phyloP scores from a whole-genome alignment of 2,113 vertebrate species.

The Brienomyrus longianalis region DNA sequence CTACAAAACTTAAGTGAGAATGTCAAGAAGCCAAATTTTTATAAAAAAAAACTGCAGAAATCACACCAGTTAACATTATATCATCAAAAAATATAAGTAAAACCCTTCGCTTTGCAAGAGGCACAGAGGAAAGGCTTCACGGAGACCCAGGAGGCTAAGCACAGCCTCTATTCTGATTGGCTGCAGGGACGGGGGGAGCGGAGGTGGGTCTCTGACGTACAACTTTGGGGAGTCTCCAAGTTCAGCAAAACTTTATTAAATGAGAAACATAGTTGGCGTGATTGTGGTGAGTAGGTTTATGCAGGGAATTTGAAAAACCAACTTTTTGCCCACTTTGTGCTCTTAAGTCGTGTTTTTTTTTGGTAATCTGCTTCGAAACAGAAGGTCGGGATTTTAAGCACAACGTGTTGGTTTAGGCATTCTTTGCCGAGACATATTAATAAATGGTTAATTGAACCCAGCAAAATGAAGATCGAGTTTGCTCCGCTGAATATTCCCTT shows the following conservation, averaged over 20 bases:
- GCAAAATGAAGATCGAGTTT: slow-evolving; percentile 65
- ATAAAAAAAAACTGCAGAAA: not conserved
- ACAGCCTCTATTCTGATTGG: not conserved
- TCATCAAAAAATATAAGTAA: not conserved
- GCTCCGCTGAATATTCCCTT: slow-evolving; percentile 66
- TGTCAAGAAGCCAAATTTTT: not conserved
- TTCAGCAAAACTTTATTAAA: not conserved
- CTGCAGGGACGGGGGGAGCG: not conserved
- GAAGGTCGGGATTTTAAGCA: not conserved
- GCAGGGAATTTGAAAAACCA: not conserved
- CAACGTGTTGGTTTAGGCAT: not conserved
- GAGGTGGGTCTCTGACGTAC: slow-evolving; percentile 16
- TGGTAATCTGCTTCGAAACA: not conserved
- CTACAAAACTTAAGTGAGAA: not conserved
- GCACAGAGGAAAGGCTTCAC: not conserved
- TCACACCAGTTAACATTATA: not conserved
- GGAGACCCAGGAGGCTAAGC: not conserved
- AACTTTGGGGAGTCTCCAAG: not conserved
- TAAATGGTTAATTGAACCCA: not conserved
- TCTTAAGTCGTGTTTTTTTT: not conserved
- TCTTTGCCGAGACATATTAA: not conserved
- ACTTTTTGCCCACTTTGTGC: not conserved
- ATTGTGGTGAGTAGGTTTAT: not conserved
- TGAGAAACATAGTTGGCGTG: not conserved
- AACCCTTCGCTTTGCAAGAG: not conserved